Percentiles rank a stretch among this genome's conserved stretches.
Evolutionary conservation across 2,888 invertebrate genomes (phyloP).

Genomic region (Lycia hirtaria): DNA sequence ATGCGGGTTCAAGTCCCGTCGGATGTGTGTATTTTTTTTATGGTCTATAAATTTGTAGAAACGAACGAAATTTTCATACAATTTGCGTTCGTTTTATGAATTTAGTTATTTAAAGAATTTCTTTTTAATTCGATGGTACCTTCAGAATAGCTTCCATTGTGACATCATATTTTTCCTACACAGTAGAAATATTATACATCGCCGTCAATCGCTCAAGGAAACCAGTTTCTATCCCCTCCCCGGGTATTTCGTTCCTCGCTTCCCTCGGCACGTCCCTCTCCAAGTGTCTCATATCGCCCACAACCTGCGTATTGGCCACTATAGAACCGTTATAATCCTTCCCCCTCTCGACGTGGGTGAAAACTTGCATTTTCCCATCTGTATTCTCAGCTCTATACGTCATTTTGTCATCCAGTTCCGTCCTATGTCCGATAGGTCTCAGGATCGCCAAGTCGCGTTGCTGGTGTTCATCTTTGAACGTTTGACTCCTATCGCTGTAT

Average conservation of each 20-base stretch:
- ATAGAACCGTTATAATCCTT: slow-evolving; percentile 54
- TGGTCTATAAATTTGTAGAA: too few species aligned
- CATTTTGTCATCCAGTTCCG: slow-evolving; percentile 37
- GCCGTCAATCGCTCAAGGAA: slow-evolving; percentile 72
- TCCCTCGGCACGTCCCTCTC: slow-evolving; percentile 59
- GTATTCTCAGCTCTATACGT: slow-evolving; percentile 47
- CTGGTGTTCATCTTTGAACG: slow-evolving; percentile 49
- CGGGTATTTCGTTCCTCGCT: slow-evolving; percentile 53
- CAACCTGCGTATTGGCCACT: slow-evolving; percentile 48
- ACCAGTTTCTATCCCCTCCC: slow-evolving; percentile 64
- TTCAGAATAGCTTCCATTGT: too few species aligned
- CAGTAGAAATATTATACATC: slow-evolving; percentile 71
- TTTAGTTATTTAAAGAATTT: too few species aligned
- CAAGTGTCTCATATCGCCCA: slow-evolving; percentile 61
- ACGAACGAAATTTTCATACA: too few species aligned
- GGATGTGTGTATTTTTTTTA: too few species aligned
- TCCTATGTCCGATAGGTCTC: slow-evolving; percentile 46
- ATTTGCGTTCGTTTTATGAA: too few species aligned
- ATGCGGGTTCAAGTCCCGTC: too few species aligned
- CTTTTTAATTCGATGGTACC: too few species aligned
- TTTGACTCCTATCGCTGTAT: slow-evolving; percentile 47
- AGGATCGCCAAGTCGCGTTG: slow-evolving; percentile 54
- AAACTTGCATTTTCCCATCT: slow-evolving; percentile 73
- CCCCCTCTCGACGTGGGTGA: slow-evolving; percentile 65
- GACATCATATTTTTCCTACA: slow-evolving; percentile 46